phyloP scores from a whole-genome alignment of 2,888 invertebrate species.

The Hemistola chrysoprasaria region DNA sequence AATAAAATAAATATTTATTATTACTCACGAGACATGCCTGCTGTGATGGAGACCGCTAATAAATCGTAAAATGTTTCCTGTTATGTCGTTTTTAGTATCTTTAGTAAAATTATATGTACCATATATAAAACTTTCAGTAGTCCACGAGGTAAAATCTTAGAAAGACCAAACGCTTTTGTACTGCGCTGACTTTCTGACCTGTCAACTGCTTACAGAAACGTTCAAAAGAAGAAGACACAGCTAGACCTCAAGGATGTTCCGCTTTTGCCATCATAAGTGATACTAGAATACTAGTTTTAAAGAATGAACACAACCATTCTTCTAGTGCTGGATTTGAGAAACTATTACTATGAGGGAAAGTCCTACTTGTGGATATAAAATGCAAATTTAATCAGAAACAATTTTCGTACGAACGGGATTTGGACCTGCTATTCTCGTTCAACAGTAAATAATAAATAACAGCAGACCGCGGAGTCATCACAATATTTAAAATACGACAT shows the following conservation, averaged over 20 bases:
- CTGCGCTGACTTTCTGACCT: constrained; percentile 30
- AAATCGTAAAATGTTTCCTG: no score
- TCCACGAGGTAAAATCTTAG: constrained; percentile 23
- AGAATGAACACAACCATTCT: constrained; percentile 22
- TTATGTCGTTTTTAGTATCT: no score
- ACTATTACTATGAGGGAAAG: not conserved
- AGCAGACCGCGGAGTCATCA: no score
- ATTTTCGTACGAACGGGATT: no score
- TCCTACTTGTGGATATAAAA: not conserved
- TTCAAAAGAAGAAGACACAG: constrained; percentile 23
- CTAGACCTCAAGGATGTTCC: constrained; percentile 32
- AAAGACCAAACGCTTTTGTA: constrained; percentile 29
- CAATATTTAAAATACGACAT: no score
- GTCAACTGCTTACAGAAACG: constrained; percentile 18
- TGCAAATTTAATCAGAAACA: no score
- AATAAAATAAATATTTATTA: no score
- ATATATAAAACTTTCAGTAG: constrained; percentile 10
- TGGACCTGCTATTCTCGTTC: no score
- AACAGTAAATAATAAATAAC: no score
- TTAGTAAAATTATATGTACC: not conserved
- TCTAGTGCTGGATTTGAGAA: constrained; percentile 4
- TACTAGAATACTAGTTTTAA: constrained; percentile 7
- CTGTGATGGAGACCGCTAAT: no score
- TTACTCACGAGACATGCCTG: no score
- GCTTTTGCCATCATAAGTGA: constrained; percentile 26